Conservation (phyloP, 2,888 invertebrate species). For the Amorpha juglandis region DNA sequence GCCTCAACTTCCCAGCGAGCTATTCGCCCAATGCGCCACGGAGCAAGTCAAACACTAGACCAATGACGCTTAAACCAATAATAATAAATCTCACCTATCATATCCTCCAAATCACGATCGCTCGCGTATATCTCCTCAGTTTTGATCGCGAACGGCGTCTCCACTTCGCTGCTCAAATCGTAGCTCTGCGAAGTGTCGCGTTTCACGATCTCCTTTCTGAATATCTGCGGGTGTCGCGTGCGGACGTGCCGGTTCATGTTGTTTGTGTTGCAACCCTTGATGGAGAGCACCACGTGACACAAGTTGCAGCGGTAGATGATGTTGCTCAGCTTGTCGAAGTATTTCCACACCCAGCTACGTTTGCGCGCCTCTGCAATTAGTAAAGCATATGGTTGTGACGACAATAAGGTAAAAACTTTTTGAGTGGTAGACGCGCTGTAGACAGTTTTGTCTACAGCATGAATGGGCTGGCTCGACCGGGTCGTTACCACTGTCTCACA, state of each 20-base stretch:
- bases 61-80: too few species aligned
- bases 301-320: slow-evolving; percentile 73
- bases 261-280: slow-evolving; percentile 78
- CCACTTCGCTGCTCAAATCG: slow-evolving; percentile 46
- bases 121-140: slow-evolving; percentile 58
- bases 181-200: slow-evolving; percentile 40
- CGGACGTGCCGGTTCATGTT: slow-evolving; percentile 77
- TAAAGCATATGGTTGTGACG: neutral
- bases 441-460: too few species aligned
- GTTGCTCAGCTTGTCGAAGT: slow-evolving; percentile 70
- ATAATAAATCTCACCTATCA: slow-evolving; percentile 34
- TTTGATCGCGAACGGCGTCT: slow-evolving; percentile 53
- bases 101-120: slow-evolving; percentile 48
- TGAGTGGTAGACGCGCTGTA: too few species aligned
- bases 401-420: too few species aligned
- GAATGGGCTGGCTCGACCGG: too few species aligned
- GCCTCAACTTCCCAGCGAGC: too few species aligned
- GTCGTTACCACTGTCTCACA: too few species aligned
- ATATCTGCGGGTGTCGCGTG: slow-evolving; percentile 65
- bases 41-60: too few species aligned
- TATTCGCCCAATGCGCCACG: too few species aligned
- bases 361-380: slow-evolving; percentile 58
- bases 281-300: slow-evolving; percentile 73
- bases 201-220: slow-evolving; percentile 56
- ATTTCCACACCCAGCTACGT: slow-evolving; percentile 81